Base-by-base conservation (phyloP, 2,113 vertebrate genomes). In the Clinocottus analis region DNA sequence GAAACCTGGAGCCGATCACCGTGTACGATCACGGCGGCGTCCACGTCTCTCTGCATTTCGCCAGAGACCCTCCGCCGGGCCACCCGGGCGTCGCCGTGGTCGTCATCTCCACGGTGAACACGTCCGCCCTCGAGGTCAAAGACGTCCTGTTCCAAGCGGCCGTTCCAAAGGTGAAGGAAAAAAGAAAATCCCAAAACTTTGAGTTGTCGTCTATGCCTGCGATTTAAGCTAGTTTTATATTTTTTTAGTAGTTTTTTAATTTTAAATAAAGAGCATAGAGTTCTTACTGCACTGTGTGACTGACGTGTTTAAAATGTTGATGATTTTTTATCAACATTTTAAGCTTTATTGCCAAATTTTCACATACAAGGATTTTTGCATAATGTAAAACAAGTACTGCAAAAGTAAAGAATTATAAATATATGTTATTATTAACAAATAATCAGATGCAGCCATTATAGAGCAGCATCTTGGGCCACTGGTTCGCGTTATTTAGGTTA, bases 21-120 rank as follows among this genome's bases (percentile, higher is more conserved):
- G 82, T 96, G 23, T 94, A 94, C 0, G 95, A 97, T 29, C 89
- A 82, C 29, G 89, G 92, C 0, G 96, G 97, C 6, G 89, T 98
- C 84, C 92, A 93, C 14, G 93, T 95, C 31, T 94, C 96, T 51
- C 95, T 98, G 12, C 96, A 97, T 92, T 97, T 98, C 58, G 92
- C 95, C 74, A 91, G 85, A 90, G 94, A 94, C 0, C 78, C 91
- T 0, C 95, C 90, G 1, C 86, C 91, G 0, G 93, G 94, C 62
- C 91, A 87, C 21, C 95, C 96, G 0, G 92, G 90, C 0, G 93
- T 96, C 16, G 94, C 94, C 6, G 96, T 97, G 85, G 71, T 96
- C 25, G 92, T 97, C 69, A 59, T 98, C 77, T 97, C 96, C 61
- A 93, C 95, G 37, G 94, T 97, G 67, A 98, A 96, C 94, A 96